Percentiles rank a stretch among this genome's conserved stretches.
These are phyloP conservation scores for Nemopilema nomurai DNA, from an alignment of 30 jellyfish, hydroid and myxozoan species.

Conservation along the genomic window DNA sequence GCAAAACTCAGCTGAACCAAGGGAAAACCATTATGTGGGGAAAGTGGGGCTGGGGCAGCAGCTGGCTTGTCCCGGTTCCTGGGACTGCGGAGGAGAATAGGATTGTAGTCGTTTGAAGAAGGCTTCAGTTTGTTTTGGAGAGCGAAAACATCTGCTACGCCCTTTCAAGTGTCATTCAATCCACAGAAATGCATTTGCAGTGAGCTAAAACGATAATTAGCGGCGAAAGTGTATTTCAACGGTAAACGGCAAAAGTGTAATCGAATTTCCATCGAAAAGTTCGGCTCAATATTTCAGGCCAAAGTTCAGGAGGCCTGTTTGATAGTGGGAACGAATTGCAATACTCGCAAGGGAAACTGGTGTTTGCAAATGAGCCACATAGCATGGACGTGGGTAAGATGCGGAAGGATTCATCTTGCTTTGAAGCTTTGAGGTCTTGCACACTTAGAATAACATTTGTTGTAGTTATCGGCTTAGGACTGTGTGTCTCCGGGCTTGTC, in stretches of 20 bases:
- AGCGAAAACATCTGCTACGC: not conserved
- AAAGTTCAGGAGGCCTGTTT: not conserved
- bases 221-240: too few relatives aligned
- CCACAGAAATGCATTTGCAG: not conserved
- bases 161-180: not conserved
- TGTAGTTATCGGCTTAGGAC: constrained; percentile 40
- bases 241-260: not conserved
- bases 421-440: constrained; percentile 18
- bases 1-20: too few relatives aligned
- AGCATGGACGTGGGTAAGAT: not conserved
- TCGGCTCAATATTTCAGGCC: not conserved
- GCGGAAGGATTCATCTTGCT: not conserved
- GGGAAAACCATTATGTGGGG: too few relatives aligned
- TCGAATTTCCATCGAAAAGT: not conserved
- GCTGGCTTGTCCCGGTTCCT: too few relatives aligned
- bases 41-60: too few relatives aligned
- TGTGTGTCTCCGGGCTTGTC: constrained; percentile 43
- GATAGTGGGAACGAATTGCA: too few relatives aligned
- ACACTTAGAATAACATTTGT: constrained; percentile 38
- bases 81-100: too few relatives aligned
- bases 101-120: too few relatives aligned
- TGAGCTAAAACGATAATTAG: not conserved
- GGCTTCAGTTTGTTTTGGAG: not conserved
- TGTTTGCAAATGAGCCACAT: not conserved
- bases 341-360: too few relatives aligned